These are phyloP conservation scores for Dysdera silvatica DNA, from an alignment of 1,140 invertebrate species.

Conservation along the genomic window DNA sequence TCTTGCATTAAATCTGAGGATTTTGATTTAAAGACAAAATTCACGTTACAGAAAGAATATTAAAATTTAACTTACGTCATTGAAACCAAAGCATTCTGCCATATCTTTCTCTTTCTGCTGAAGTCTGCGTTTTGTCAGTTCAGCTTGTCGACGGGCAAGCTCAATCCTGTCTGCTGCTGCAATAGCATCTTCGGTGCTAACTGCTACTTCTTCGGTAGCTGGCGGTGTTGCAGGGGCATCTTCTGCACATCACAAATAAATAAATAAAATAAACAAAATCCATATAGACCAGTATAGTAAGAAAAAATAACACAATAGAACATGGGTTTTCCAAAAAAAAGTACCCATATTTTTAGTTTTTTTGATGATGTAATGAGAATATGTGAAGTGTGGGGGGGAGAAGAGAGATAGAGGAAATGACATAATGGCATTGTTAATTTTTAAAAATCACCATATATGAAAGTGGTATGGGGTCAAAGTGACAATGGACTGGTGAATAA, in stretches of 20 bases:
- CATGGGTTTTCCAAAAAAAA: no score
- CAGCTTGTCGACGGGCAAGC: conserved; percentile 31
- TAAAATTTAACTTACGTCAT: conserved; percentile 50
- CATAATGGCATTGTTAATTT: no score
- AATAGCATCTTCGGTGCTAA: neutral
- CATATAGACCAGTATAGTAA: no score
- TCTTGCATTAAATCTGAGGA: neutral
- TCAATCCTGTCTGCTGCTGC: conserved; percentile 7
- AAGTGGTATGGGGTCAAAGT: no score
- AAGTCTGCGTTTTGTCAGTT: conserved; percentile 44
- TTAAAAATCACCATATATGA: no score
- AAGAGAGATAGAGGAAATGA: no score
- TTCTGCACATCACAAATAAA: neutral
- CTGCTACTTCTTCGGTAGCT: neutral
- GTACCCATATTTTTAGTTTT: no score
- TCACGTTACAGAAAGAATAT: neutral
- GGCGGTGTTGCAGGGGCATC: neutral
- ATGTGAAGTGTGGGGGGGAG: no score
- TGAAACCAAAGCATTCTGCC: conserved; percentile 77
- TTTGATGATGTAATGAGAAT: no score
- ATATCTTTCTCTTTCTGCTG: conserved; percentile 57
- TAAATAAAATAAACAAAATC: neutral
- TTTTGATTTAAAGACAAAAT: neutral
- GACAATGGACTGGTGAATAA: no score
- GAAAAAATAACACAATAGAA: no score